Percentiles rank a stretch among this genome's conserved stretches.
Conservation (phyloP, 1,140 invertebrate genomes). For the Drosophila neocordata region DNA sequence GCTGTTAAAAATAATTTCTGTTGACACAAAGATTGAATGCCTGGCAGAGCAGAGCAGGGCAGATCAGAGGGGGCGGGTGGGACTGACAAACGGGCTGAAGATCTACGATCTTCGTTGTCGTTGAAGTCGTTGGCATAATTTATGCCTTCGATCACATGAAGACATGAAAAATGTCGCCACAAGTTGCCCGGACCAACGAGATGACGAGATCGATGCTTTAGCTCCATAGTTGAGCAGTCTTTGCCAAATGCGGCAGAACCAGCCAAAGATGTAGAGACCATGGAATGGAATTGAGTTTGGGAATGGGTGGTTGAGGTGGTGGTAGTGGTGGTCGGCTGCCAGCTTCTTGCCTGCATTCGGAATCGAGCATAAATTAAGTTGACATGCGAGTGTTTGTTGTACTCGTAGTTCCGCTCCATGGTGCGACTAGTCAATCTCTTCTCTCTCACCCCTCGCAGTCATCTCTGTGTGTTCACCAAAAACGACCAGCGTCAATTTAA, state of each 20-base stretch:
- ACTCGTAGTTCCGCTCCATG: constrained; percentile 47
- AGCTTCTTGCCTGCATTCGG: constrained; percentile 45
- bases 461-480: constrained; percentile 19
- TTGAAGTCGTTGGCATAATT: constrained; percentile 58
- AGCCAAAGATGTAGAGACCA: not conserved
- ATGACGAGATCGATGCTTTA: constrained; percentile 65
- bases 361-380: constrained; percentile 78
- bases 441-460: not conserved
- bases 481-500: constrained; percentile 69
- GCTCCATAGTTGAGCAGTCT: constrained; percentile 39
- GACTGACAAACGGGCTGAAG: constrained; percentile 34
- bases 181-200: constrained; percentile 68
- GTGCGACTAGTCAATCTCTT: constrained; percentile 15
- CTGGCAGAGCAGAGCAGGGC: constrained; percentile 24
- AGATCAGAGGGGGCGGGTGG: not conserved
- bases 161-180: constrained; percentile 80
- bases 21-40: constrained; percentile 81
- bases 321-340: constrained; percentile 7
- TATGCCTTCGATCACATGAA: constrained; percentile 80
- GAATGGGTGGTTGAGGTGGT: constrained; percentile 9
- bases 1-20: constrained; percentile 80
- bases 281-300: too few species aligned
- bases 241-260: constrained; percentile 64
- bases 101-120: constrained; percentile 45
- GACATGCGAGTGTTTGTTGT: constrained; percentile 63